Evolutionary conservation across 2,888 invertebrate species (phyloP).

Genomic region (Lasiommata megera): DNA sequence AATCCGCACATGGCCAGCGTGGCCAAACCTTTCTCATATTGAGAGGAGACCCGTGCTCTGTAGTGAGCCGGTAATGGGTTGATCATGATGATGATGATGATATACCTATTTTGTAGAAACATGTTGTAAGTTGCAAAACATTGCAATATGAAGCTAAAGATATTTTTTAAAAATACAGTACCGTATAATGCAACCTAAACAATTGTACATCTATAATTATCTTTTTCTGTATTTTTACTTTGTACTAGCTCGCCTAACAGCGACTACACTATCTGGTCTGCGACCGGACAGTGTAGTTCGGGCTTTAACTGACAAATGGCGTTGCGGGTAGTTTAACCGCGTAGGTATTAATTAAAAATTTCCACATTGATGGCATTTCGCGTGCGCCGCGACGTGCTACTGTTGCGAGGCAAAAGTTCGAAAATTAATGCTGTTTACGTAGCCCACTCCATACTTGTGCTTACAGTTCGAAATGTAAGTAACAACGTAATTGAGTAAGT

Average conservation of each 20-base stretch:
- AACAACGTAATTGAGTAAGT: neutral
- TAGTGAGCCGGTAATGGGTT: too few species aligned
- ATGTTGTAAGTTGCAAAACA: too few species aligned
- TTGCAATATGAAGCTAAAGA: too few species aligned
- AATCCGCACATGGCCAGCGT: too few species aligned
- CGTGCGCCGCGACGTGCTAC: neutral
- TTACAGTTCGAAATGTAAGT: neutral
- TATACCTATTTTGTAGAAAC: too few species aligned
- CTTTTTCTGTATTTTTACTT: neutral
- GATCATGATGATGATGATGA: too few species aligned
- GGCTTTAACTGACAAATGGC: neutral
- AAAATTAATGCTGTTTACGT: neutral
- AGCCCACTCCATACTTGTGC: neutral
- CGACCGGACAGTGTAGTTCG: neutral
- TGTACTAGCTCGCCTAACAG: neutral
- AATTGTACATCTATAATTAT: too few species aligned
- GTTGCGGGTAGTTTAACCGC: neutral
- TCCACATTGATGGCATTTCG: slow-evolving; percentile 1
- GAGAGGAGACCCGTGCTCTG: too few species aligned
- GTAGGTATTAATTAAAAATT: slow-evolving; percentile 7
- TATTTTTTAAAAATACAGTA: too few species aligned
- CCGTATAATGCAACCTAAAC: too few species aligned
- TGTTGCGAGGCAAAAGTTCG: neutral
- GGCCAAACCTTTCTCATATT: too few species aligned
- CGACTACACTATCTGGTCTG: neutral